Evolutionary conservation across 2,797 vertebrate genomes (phyloP), one percentile per base, ranked within the genome.

Genomic region (Myotis findleyi): DNA sequence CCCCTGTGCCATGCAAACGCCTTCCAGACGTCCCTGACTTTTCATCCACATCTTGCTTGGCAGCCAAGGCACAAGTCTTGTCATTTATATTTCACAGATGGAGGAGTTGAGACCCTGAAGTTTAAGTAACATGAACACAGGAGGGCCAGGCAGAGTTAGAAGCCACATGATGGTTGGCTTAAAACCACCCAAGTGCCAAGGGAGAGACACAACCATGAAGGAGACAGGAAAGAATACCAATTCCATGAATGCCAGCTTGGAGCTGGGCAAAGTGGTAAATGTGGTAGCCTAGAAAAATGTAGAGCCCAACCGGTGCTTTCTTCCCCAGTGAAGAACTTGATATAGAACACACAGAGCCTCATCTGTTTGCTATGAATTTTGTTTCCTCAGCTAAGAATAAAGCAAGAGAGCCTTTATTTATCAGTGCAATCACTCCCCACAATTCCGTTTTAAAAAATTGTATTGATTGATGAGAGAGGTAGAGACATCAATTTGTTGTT

Each of bases 21-120:
- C 79, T 96, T 55, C 13, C 68, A 93, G 87, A 79, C 80, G 84
- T 94, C 90, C 72, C 27, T 71, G 64, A 92, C 51, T 87, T 88
- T 81, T 93, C 41, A 75, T 68, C 77, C 75, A 89, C 11, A 53
- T 85, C 80, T 84, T 93, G 55, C 71, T 88, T 75, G 76, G 77
- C 71, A 41, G 72, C 72, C 25, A 27, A 82, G 47, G 77, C 49
- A 25, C 41, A 53, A 23, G 75, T 49, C 66, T 75, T 82, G 33
- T 41, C 79, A 44, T 41, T 76, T 64, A 68, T 17, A 41, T 79
- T 87, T 90, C 62, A 88, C 33, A 91, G 79, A 83, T 49, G 62
- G 81, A 41, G 64, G 94, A 36, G 51, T 77, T 59, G 85, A 94
- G 87, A 64, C 64, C 36, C n/a, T 30, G 77, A 68, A 72, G 33